Base-by-base conservation (phyloP, 2,888 invertebrate genomes). In the Chymomyza caudatula region DNA sequence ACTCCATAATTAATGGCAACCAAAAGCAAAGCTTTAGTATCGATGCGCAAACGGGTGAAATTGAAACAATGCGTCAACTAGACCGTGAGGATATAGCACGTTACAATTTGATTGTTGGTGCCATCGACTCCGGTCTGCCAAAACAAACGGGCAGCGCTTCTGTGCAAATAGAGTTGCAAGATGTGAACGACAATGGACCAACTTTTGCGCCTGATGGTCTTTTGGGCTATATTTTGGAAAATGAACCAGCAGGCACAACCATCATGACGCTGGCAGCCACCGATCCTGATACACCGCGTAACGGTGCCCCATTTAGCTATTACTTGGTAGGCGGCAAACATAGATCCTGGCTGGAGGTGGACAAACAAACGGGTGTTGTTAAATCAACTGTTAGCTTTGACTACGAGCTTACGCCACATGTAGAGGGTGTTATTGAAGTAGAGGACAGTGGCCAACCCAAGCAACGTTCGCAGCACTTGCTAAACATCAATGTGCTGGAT, bases 161-260 rank as follows among this genome's bases (percentile, higher is more conserved):
- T 0, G 95, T 98, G 0, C 94, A 94, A 88, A 94, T 98, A 60
- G 92, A 94, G 22, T 88, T 98, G 0, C 92, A 93, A 6, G 98
- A 98, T 89, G 93, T 97, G n/a, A 98, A 98, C 87, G 98, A 98
- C 87, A 98, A 98, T 88, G 96, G 96, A 0, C 98, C 98, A 0
- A 91, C 94, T 42, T 96, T 98, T 85, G 94, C 95, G 73, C 92
- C 94, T 0, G 91, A 92, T 1, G 93, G 93, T 73, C 92, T 95
- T 19, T 90, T 94, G 49, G 97, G 96, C 0, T 94, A 94, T 72
- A 94, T 98, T 0, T 92, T 93, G 63, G 98, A 98, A 91, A 97
- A 97, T 87, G 96, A 96, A 89, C 95, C 95, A 0, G 93, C 95
- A 0, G 95, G 94, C 65, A 95, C 96, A 0, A 94, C 93, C 73